Conservation (phyloP, 2,797 vertebrate species). For the Semotilus atromaculatus region DNA sequence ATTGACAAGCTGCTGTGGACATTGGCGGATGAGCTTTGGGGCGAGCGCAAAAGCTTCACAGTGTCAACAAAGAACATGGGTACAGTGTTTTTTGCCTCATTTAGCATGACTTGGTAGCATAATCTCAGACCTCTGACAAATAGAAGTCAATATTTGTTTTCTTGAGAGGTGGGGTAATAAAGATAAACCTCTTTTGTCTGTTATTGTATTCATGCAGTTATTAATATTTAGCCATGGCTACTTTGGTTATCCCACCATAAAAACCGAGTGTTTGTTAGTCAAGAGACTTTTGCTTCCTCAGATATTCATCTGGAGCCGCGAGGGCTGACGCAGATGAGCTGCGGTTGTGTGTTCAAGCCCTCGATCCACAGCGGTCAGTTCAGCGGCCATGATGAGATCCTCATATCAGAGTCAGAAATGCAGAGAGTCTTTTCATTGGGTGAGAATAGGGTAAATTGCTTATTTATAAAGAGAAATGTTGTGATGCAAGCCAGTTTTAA, state of each 20-base stretch:
- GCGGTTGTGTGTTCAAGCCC: conserved; percentile 75
- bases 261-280: background rate
- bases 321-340: conserved; percentile 68
- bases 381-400: conserved; percentile 70
- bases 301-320: conserved; percentile 76
- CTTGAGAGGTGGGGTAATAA: background rate
- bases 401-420: conserved; percentile 77
- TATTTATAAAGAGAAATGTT: background rate
- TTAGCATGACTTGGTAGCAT: background rate
- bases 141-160: background rate
- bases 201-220: background rate
- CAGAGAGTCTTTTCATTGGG: conserved; percentile 73
- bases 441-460: conserved; percentile 55
- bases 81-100: conserved; percentile 55
- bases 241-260: background rate
- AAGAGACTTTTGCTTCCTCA: conserved; percentile 51
- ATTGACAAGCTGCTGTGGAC: conserved; percentile 76
- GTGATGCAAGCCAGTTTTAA: background rate
- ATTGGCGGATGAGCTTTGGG: conserved; percentile 74
- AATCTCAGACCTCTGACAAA: background rate
- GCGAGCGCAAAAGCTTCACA: conserved; percentile 69
- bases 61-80: conserved; percentile 82
- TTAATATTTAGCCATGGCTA: background rate
- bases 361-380: conserved; percentile 61
- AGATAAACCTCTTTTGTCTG: background rate